These are phyloP conservation scores for Coregonus clupeaformis DNA, from an alignment of 2,113 vertebrate species.

Conservation along the genomic window DNA sequence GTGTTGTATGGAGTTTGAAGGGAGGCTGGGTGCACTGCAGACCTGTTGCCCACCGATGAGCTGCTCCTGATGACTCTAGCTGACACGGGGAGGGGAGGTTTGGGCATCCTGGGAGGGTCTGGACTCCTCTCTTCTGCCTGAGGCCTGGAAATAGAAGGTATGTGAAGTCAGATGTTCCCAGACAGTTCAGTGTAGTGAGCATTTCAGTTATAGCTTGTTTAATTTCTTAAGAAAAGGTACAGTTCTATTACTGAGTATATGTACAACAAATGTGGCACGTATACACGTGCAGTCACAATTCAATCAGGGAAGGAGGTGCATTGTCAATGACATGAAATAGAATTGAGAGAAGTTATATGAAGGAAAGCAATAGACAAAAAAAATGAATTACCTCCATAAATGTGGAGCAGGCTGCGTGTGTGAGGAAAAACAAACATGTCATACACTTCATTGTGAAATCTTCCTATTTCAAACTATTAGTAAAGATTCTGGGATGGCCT, in stretches of 20 bases:
- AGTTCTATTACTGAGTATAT: neutral
- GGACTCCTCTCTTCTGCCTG: slow-evolving; percentile 17
- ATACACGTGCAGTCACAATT: neutral
- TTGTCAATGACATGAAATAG: neutral
- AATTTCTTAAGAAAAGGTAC: neutral
- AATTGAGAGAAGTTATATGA: neutral
- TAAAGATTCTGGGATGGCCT: neutral
- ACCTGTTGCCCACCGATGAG: slow-evolving; percentile 7
- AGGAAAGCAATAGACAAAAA: neutral
- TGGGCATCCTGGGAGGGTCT: slow-evolving; percentile 60
- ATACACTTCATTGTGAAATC: neutral
- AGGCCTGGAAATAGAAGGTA: slow-evolving; percentile 16
- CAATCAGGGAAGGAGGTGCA: neutral
- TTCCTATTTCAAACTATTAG: neutral
- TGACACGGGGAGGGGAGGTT: slow-evolving; percentile 71
- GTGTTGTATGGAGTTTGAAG: neutral
- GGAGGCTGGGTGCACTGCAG: neutral
- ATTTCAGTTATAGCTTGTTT: neutral
- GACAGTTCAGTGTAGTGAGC: neutral
- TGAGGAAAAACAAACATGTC: slow-evolving; percentile 1
- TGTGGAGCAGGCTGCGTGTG: neutral
- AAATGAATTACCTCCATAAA: slow-evolving; percentile 2
- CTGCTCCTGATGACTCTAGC: slow-evolving; percentile 20
- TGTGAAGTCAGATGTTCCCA: neutral
- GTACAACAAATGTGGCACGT: neutral